These are phyloP conservation scores for Caenorhabditis uteleia DNA, from an alignment of 2,888 invertebrate genomes.

Conservation along the genomic window DNA sequence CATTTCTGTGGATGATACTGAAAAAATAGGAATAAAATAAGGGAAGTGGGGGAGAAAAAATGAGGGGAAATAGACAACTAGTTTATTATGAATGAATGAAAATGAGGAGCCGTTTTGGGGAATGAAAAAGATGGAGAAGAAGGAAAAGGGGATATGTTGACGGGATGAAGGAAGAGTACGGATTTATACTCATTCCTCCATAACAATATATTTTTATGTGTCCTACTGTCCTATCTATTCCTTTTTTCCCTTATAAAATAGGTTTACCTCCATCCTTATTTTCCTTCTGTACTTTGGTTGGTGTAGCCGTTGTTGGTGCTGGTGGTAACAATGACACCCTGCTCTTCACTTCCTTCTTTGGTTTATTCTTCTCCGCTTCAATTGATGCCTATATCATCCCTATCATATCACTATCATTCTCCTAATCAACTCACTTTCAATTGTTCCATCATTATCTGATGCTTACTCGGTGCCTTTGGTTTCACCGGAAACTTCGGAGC, in stretches of 20 bases:
- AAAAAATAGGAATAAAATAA: slow-evolving; percentile 6
- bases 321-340: slow-evolving; percentile 46
- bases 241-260: slow-evolving; percentile 1
- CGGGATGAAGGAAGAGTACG: too few relatives aligned
- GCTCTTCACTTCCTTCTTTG: slow-evolving; percentile 80
- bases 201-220: slow-evolving; percentile 2
- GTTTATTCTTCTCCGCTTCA: slow-evolving; percentile 76
- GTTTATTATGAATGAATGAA: too few relatives aligned
- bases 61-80: too few relatives aligned
- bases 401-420: slow-evolving; percentile 2
- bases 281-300: background rate
- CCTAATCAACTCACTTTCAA: slow-evolving; percentile 28
- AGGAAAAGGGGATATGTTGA: too few relatives aligned
- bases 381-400: slow-evolving; percentile 76
- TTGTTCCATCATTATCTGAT: slow-evolving; percentile 57
- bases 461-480: slow-evolving; percentile 58
- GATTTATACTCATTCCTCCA: too few relatives aligned
- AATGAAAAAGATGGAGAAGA: too few relatives aligned
- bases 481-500: slow-evolving; percentile 57
- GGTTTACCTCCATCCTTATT: background rate
- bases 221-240: slow-evolving; percentile 16
- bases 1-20: slow-evolving; percentile 33
- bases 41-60: too few relatives aligned
- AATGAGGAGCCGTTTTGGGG: too few relatives aligned
- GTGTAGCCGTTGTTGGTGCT: slow-evolving; percentile 30